Conservation (phyloP, 2,888 invertebrate genomes). For the Tachina fera region DNA sequence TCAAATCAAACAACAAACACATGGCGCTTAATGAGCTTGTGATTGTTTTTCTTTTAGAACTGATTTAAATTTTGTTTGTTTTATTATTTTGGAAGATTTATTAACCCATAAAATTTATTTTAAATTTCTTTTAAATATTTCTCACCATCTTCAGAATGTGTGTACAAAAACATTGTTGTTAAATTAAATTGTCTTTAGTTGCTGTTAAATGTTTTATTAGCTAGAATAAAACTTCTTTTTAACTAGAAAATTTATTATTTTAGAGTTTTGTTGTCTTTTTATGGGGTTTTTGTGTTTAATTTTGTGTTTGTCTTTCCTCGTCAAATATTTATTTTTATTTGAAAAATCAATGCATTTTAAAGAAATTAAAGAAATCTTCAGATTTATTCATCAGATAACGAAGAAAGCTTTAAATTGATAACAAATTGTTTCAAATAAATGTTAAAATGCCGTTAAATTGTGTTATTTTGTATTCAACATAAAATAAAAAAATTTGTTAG, state of each 20-base stretch:
- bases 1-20: conserved; percentile 38
- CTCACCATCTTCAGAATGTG: conserved; percentile 26
- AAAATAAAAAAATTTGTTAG: conserved; percentile 19
- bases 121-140: conserved; percentile 19
- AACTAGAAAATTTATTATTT: not conserved
- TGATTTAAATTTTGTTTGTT: conserved; percentile 22
- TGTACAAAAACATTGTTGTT: conserved; percentile 39
- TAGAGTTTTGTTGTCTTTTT: not conserved
- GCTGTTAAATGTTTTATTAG: not conserved
- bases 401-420: conserved; percentile 7
- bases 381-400: conserved; percentile 59
- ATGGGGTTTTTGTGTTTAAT: conserved; percentile 19
- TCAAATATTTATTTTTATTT: not conserved
- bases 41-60: not conserved
- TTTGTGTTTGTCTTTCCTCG: not conserved
- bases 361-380: not conserved
- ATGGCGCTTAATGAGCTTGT: conserved; percentile 68
- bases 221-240: conserved; percentile 17
- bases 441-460: conserved; percentile 45
- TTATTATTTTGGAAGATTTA: conserved; percentile 56
- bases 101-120: conserved; percentile 63
- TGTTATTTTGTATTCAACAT: conserved; percentile 20
- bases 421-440: conserved; percentile 51
- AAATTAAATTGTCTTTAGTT: conserved; percentile 37
- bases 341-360: conserved; percentile 8